Percentiles rank a stretch among this genome's conserved stretches.
These are phyloP conservation scores for Gonioctena quinquepunctata DNA, from an alignment of 1,140 invertebrate species.

Conservation along the genomic window DNA sequence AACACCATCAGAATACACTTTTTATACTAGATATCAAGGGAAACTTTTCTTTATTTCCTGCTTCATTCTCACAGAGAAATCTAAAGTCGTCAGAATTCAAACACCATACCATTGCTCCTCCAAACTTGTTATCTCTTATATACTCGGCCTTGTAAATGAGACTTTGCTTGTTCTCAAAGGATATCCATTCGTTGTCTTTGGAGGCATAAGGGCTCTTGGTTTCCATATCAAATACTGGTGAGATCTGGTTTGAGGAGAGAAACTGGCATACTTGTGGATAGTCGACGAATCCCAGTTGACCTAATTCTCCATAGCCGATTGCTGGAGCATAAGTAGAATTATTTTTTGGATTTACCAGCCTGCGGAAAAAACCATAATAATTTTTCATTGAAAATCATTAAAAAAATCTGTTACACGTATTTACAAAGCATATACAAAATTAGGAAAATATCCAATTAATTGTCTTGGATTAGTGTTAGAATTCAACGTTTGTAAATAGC, in stretches of 20 bases:
- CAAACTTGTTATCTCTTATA: constrained; percentile 65
- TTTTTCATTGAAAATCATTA: constrained; percentile 4
- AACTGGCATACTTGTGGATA: constrained; percentile 74
- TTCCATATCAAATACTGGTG: constrained; percentile 66
- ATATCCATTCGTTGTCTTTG: constrained; percentile 80
- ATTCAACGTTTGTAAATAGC: neutral
- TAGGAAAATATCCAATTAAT: neutral
- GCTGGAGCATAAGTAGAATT: constrained; percentile 72
- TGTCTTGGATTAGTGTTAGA: neutral
- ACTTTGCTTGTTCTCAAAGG: constrained; percentile 81
- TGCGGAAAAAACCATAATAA: constrained; percentile 44
- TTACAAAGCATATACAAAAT: neutral
- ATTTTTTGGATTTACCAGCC: constrained; percentile 70
- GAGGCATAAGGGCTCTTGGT: constrained; percentile 80
- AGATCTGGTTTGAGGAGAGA: constrained; percentile 58
- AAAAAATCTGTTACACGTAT: neutral
- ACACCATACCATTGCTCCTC: constrained; percentile 77
- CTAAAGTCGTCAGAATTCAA: constrained; percentile 72
- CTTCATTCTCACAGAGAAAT: constrained; percentile 38
- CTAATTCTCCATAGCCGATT: constrained; percentile 66
- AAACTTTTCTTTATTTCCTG: constrained; percentile 26
- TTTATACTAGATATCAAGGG: constrained; percentile 37
- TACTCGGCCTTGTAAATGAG: constrained; percentile 72
- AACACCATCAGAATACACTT: too few relatives aligned
- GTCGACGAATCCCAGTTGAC: constrained; percentile 70